These are phyloP conservation scores for Peromyscus nudipes DNA, from an alignment of 2,797 vertebrate species.

Conservation along the genomic window DNA sequence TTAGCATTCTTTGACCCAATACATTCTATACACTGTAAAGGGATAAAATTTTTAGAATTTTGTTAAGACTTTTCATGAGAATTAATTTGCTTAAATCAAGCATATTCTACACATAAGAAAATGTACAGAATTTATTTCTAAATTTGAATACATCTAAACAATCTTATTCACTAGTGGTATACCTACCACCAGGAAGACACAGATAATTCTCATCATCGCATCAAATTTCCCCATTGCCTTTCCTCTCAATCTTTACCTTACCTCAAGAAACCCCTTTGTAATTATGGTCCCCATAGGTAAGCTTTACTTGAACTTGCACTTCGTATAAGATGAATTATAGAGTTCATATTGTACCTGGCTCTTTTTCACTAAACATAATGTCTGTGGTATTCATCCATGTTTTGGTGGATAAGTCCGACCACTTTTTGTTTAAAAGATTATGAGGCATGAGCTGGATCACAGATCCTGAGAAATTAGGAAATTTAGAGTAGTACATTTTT, in stretches of 20 bases:
- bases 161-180: neutral
- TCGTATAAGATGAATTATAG: neutral
- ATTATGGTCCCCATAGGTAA: neutral
- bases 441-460: neutral
- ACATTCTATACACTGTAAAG: neutral
- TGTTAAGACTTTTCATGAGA: conserved; percentile 36
- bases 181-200: neutral
- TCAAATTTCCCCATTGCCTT: neutral
- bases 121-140: neutral
- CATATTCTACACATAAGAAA: neutral
- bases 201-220: neutral
- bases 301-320: neutral
- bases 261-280: neutral
- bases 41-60: conserved; percentile 33
- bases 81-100: neutral
- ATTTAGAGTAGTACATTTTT: neutral
- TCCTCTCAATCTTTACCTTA: neutral
- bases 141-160: neutral
- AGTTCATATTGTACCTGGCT: neutral
- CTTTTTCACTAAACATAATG: conserved; percentile 12
- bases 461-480: conserved; percentile 25
- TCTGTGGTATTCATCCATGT: neutral
- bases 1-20: conserved; percentile 5
- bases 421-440: conserved; percentile 28
- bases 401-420: neutral